phyloP scores from a whole-genome alignment of 2,888 invertebrate species.

The Cheilosia variabilis region DNA sequence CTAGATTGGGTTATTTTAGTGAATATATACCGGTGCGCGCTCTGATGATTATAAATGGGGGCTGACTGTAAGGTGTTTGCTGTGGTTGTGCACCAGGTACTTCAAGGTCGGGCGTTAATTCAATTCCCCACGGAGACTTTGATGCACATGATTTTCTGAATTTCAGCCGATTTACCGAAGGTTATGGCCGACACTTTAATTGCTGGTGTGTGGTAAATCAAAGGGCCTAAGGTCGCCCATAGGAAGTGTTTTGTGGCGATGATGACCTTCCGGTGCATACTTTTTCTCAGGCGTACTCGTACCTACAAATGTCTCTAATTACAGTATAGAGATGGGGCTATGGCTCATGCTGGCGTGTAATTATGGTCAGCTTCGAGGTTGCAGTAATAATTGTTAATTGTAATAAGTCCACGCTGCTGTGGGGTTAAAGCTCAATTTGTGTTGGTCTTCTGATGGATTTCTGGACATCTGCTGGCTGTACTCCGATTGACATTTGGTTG shows the following conservation, averaged over 20 bases:
- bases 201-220: slow-evolving; percentile 8
- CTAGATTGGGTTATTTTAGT: slow-evolving; percentile 40
- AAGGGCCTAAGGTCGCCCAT: slow-evolving; percentile 33
- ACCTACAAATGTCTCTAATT: slow-evolving; percentile 22
- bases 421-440: not conserved
- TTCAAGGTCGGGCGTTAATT: slow-evolving; percentile 59
- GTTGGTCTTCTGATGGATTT: too few relatives aligned
- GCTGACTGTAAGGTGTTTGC: too few relatives aligned
- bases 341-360: slow-evolving; percentile 12
- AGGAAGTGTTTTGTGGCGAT: slow-evolving; percentile 36
- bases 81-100: not conserved
- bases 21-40: slow-evolving; percentile 52
- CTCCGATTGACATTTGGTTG: not conserved
- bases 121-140: slow-evolving; percentile 16
- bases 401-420: not conserved
- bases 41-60: slow-evolving; percentile 29
- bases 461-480: not conserved
- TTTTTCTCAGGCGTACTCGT: slow-evolving; percentile 31
- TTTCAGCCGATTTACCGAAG: slow-evolving; percentile 8
- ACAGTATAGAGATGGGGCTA: not conserved
- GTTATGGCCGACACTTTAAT: slow-evolving; percentile 44
- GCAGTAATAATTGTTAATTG: not conserved
- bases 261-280: slow-evolving; percentile 32
- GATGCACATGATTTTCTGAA: slow-evolving; percentile 25
- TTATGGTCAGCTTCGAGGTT: slow-evolving; percentile 27